phyloP scores from a whole-genome alignment of 2,113 vertebrate genomes.

The Trichomycterus rosablanca region DNA sequence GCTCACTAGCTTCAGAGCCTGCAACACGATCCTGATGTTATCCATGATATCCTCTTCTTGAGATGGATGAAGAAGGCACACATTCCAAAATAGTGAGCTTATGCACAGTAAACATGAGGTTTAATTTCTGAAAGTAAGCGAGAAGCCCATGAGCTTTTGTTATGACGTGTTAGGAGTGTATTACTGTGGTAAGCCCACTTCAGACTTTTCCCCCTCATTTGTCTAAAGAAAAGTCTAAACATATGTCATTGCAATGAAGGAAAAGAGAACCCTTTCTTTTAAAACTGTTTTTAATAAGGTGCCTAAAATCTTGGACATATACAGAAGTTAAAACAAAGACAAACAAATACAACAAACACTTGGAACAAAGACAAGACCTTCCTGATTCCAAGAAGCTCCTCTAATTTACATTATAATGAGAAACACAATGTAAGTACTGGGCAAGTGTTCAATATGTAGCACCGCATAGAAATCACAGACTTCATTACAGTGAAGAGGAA shows the following conservation, averaged over 20 bases:
- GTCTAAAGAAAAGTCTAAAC: not conserved
- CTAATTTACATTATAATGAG: constrained; percentile 30
- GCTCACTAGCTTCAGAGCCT: constrained; percentile 12
- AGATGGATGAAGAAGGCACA: constrained; percentile 36
- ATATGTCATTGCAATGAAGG: not conserved
- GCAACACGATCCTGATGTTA: constrained; percentile 26
- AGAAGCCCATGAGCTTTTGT: not conserved
- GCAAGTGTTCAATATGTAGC: constrained; percentile 23
- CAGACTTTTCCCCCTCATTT: not conserved
- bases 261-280: constrained; percentile 4
- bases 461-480: constrained; percentile 19
- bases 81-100: constrained; percentile 44
- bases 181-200: not conserved
- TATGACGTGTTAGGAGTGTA: not conserved
- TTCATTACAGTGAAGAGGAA: constrained; percentile 54
- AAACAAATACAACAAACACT: constrained; percentile 28
- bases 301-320: constrained; percentile 54
- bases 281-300: constrained; percentile 65
- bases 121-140: constrained; percentile 14
- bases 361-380: constrained; percentile 39
- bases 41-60: constrained; percentile 55
- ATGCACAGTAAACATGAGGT: constrained; percentile 14
- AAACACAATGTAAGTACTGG: constrained; percentile 31
- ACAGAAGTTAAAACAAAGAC: constrained; percentile 41
- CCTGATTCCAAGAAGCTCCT: constrained; percentile 26